Conservation (phyloP, 2,797 vertebrate species). For the Ceryle rudis region DNA sequence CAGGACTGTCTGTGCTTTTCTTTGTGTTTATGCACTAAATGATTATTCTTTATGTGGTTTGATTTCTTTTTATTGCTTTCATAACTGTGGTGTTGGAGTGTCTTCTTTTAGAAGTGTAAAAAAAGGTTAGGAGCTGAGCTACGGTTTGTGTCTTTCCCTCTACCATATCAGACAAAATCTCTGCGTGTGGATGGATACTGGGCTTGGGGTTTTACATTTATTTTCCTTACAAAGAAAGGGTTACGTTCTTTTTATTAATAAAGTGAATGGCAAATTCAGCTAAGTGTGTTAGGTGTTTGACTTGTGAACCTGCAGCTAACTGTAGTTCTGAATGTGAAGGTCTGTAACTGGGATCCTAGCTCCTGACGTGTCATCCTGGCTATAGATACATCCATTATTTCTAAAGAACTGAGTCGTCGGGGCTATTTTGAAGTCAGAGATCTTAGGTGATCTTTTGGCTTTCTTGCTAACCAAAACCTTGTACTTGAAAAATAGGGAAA, state of each 20-base stretch:
- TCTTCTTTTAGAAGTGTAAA: neutral
- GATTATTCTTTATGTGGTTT: neutral
- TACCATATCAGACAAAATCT: neutral
- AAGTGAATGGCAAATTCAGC: neutral
- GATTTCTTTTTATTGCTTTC: neutral
- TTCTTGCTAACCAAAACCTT: neutral
- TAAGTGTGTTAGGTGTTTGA: neutral
- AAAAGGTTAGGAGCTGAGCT: neutral
- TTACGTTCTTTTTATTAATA: neutral
- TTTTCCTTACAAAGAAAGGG: neutral
- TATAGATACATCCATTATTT: neutral
- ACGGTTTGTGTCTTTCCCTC: neutral
- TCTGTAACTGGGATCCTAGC: neutral
- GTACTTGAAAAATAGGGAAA: neutral
- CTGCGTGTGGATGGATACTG: neutral
- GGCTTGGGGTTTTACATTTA: neutral
- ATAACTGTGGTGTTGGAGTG: neutral
- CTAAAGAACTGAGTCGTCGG: neutral
- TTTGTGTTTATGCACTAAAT: neutral
- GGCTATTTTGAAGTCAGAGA: neutral
- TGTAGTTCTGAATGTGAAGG: neutral
- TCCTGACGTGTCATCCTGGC: neutral
- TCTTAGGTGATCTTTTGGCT: neutral
- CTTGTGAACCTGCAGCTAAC: neutral
- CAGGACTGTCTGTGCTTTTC: neutral